Conservation (phyloP, 2,888 invertebrate species). For the Eupsilia transversa region DNA sequence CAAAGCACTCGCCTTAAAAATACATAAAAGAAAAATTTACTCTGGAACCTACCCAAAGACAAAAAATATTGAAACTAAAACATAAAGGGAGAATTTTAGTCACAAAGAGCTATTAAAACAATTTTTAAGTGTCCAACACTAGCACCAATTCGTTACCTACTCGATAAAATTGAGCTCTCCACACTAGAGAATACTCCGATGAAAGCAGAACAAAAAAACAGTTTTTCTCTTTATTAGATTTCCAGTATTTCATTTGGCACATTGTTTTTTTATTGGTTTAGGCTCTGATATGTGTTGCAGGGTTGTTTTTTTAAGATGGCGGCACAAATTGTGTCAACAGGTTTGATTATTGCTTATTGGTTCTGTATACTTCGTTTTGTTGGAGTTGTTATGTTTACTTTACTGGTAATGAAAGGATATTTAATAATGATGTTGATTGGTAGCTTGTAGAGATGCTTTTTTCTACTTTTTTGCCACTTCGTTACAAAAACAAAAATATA, state of each 20-base stretch:
- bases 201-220: conserved; percentile 28
- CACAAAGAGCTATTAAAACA: conserved; percentile 10
- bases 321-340: conserved; percentile 42
- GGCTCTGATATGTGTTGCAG: conserved; percentile 31
- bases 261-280: conserved; percentile 43
- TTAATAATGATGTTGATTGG: conserved; percentile 7
- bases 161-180: conserved; percentile 44
- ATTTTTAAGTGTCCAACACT: conserved; percentile 28
- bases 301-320: conserved; percentile 28
- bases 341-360: conserved; percentile 45
- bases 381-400: neutral
- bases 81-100: neutral
- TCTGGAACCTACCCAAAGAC: too few relatives aligned
- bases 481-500: neutral
- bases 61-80: conserved; percentile 10
- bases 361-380: conserved; percentile 20
- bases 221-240: conserved; percentile 51
- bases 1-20: neutral
- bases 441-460: neutral
- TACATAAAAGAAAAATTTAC: neutral
- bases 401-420: conserved; percentile 14
- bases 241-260: conserved; percentile 42
- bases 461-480: neutral
- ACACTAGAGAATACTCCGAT: conserved; percentile 31
- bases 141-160: conserved; percentile 46